Base-by-base conservation (phyloP, 2,797 vertebrate genomes). In the Dermochelys coriacea region DNA sequence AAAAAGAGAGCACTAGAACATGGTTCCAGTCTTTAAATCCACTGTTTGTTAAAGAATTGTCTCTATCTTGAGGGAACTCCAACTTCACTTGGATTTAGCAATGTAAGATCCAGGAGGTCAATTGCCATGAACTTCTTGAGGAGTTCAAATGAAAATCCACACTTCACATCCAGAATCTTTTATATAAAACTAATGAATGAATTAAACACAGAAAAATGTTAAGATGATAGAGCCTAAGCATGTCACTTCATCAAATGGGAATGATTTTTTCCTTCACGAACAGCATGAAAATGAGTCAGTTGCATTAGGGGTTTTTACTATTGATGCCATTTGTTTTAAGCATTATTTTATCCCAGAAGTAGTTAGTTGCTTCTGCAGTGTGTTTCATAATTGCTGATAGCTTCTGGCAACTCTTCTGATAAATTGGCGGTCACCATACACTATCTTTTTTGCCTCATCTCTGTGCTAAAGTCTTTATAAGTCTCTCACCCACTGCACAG, bases 151-250 rank as follows among this genome's bases (percentile, higher is more conserved):
- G 55, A n/a, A 84, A 27, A 84, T 4, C 16, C 18, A 21, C 7
- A 9, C 31, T 21, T 95, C 95, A 82, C 64, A 84, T 21, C n/a
- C 84, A 86, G 80, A 96, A 95, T 3, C 87, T 90, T 83, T 86
- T 89, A 54, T 88, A 96, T 95, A 91, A 89, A 80, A 89, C 83
- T 90, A 89, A 85, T 91, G 25, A 94, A 90, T 93, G 94, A 93
- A 94, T 94, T 96, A 89, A 71, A 89, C 21, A 71, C 90, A 89
- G 87, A 34, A 96, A 96, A 95, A 91, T 57, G 45, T 86, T 90
- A 86, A 94, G 85, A 85, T 87, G 34, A 64, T 64, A 18, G 31
- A 41, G 61, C 15, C 16, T 27, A 71, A 68, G 49, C 37, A 54
- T 51, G 9, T 64, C 61, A n/a, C 15, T n/a, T 64, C 61, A 64